Evolutionary conservation across 2,888 invertebrate species (phyloP).

Genomic region (Mythimna vitellina): DNA sequence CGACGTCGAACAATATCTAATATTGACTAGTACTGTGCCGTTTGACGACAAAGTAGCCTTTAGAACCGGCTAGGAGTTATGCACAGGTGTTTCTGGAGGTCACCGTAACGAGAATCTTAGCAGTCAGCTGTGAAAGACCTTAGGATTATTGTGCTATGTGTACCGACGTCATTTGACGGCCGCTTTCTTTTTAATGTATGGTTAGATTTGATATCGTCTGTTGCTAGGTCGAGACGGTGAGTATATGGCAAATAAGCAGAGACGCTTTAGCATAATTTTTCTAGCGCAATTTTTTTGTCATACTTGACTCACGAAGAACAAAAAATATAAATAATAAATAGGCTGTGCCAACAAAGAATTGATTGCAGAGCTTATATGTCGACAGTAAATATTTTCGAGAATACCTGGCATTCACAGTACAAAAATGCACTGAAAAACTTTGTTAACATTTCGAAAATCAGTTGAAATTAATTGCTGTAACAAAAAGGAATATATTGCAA

Average conservation of each 20-base stretch:
- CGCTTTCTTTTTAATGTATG: conserved; percentile 9
- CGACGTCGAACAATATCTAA: conserved; percentile 47
- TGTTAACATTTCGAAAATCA: conserved; percentile 1
- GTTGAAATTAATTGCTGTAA: conserved; percentile 24
- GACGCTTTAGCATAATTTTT: not conserved
- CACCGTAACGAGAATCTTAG: conserved; percentile 58
- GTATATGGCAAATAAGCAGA: conserved; percentile 13
- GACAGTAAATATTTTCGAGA: not conserved
- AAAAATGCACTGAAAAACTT: not conserved
- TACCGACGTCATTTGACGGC: conserved; percentile 14
- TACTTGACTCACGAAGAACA: not conserved
- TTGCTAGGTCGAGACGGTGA: conserved; percentile 21
- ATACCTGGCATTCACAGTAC: conserved; percentile 1
- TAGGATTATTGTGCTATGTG: conserved; percentile 43
- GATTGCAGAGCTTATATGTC: conserved; percentile 5
- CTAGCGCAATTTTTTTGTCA: not conserved
- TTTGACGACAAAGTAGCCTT: conserved; percentile 61
- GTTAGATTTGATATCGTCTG: conserved; percentile 12
- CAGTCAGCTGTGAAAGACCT: conserved; percentile 60
- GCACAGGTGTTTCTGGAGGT: conserved; percentile 65
- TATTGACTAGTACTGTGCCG: conserved; percentile 37
- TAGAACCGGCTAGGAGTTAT: conserved; percentile 63
- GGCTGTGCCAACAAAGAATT: conserved; percentile 8
- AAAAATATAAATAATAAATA: not conserved
- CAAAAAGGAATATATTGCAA: conserved; percentile 29